A percentile compares a stretch with the other conserved stretches of the same genome.
Evolutionary conservation across 1,140 invertebrate species (phyloP).

Genomic region (Scaptomyza hsui): DNA sequence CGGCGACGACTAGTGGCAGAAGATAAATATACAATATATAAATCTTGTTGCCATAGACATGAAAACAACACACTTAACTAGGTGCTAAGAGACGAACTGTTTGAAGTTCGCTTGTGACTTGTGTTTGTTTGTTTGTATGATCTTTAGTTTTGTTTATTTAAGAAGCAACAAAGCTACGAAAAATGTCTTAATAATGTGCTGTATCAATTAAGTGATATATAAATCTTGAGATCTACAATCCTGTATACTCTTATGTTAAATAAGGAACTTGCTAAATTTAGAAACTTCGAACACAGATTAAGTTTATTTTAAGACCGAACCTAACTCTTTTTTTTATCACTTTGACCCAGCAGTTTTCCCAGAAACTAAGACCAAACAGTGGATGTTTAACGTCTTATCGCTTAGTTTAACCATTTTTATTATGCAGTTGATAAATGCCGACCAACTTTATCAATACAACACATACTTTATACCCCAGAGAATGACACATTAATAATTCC

Average conservation of each 20-base stretch:
- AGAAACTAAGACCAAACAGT: background rate
- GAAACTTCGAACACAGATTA: too few relatives aligned
- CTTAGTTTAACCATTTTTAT: slow-evolving; percentile 1
- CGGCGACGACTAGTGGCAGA: slow-evolving; percentile 7
- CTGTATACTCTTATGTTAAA: too few relatives aligned
- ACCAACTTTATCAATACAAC: background rate
- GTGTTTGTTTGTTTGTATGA: slow-evolving; percentile 5
- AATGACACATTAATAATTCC: background rate
- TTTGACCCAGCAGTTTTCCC: background rate
- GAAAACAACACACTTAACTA: slow-evolving; percentile 2
- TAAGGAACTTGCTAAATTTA: too few relatives aligned
- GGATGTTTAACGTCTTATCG: background rate
- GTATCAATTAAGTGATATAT: background rate
- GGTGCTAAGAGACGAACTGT: slow-evolving; percentile 29
- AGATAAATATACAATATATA: background rate
- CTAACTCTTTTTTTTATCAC: background rate
- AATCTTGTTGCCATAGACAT: slow-evolving; percentile 21
- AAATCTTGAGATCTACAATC: too few relatives aligned
- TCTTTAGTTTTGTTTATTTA: slow-evolving; percentile 15
- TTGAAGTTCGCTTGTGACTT: slow-evolving; percentile 28
- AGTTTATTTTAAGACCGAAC: too few relatives aligned
- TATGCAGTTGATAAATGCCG: background rate
- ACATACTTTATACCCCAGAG: background rate
- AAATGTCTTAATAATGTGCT: slow-evolving; percentile 4
- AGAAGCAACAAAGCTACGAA: background rate